A percentile compares a stretch with the other conserved stretches of the same genome.
phyloP scores from a whole-genome alignment of 2,797 vertebrate species.

The Paramormyrops hopkinsi region DNA sequence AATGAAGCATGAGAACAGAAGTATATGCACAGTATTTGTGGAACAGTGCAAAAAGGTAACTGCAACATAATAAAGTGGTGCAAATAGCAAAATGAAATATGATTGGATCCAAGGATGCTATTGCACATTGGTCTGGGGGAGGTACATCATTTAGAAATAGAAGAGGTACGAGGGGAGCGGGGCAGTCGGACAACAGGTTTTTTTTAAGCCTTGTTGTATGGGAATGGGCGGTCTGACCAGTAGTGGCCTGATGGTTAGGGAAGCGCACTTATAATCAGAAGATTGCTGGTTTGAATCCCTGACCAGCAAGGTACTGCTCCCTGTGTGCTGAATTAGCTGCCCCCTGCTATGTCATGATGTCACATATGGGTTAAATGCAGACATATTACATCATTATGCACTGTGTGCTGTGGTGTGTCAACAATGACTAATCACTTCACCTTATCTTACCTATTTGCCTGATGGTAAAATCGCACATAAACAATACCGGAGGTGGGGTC shows the following conservation, averaged over 20 bases:
- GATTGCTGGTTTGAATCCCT: neutral
- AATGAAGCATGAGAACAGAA: neutral
- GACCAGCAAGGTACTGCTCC: neutral
- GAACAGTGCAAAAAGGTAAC: neutral
- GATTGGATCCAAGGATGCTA: neutral
- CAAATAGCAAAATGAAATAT: neutral
- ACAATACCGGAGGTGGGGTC: neutral
- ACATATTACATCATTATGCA: no score
- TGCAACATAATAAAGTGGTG: neutral
- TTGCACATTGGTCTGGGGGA: neutral
- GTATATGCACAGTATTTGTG: neutral
- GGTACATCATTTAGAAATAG: neutral
- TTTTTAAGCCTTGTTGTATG: neutral
- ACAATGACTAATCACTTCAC: neutral
- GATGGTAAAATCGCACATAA: neutral
- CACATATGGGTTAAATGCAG: neutral
- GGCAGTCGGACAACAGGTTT: neutral
- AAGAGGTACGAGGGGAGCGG: neutral
- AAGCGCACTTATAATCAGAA: neutral
- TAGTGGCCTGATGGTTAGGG: neutral
- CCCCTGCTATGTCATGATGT: neutral
- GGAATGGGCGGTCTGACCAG: neutral
- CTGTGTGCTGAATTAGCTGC: neutral
- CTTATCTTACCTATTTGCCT: neutral
- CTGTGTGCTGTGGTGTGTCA: neutral